Evolutionary conservation across 2,888 invertebrate species (phyloP).

Genomic region (Flabesymbios commensalis): DNA sequence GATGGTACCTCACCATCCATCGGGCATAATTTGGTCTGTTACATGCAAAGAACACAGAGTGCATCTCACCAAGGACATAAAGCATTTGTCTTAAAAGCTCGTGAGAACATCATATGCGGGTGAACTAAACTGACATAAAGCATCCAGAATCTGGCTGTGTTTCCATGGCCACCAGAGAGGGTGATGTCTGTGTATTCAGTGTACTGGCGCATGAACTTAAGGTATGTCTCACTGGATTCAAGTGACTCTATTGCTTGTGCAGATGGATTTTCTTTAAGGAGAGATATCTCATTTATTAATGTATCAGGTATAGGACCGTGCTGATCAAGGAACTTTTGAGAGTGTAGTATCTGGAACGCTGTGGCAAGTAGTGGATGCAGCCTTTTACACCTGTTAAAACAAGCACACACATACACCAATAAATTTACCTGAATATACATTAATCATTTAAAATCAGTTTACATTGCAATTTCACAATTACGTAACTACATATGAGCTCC

Average conservation of each 20-base stretch:
- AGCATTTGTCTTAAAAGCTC: neutral
- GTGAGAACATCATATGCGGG: neutral
- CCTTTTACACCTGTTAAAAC: conserved; percentile 28
- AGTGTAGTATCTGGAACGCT: conserved; percentile 30
- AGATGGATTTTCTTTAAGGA: neutral
- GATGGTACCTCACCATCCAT: too few relatives aligned
- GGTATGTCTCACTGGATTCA: neutral
- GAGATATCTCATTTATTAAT: neutral
- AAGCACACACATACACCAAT: neutral
- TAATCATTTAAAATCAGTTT: neutral
- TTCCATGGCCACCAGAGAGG: conserved; percentile 3
- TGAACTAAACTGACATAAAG: neutral
- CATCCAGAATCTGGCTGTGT: conserved; percentile 5
- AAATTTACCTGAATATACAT: neutral
- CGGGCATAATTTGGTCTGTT: too few relatives aligned
- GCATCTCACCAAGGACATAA: neutral
- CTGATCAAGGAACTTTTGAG: conserved; percentile 16
- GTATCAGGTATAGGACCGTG: neutral
- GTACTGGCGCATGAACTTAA: neutral
- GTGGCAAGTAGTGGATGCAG: conserved; percentile 28
- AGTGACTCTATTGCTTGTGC: neutral
- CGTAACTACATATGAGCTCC: too few relatives aligned
- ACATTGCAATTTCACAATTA: too few relatives aligned
- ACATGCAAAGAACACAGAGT: conserved; percentile 7
- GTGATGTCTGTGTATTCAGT: neutral